These are phyloP conservation scores for Gryon sp. DNA, from an alignment of 1,140 invertebrate species.

Conservation along the genomic window DNA sequence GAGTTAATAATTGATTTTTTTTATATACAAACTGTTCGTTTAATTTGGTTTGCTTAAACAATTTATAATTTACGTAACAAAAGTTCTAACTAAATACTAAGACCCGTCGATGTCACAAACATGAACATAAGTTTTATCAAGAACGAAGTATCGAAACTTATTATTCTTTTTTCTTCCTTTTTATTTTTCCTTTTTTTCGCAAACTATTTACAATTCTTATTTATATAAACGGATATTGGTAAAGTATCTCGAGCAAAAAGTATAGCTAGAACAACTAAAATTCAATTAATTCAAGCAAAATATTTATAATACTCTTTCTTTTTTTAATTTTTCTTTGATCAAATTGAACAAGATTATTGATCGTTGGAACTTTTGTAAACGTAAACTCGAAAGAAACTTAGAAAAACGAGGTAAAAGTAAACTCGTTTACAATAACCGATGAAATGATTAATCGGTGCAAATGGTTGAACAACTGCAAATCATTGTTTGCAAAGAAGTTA, in stretches of 20 bases:
- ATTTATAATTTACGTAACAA: constrained; percentile 42
- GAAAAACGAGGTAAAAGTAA: not conserved
- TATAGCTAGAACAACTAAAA: too few relatives aligned
- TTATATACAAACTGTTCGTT: constrained; percentile 24
- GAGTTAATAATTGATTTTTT: constrained; percentile 43
- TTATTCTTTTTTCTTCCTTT: not conserved
- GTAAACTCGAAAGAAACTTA: too few relatives aligned
- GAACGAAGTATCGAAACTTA: constrained; percentile 10
- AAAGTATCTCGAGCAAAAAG: too few relatives aligned
- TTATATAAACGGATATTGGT: too few relatives aligned
- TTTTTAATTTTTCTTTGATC: too few relatives aligned
- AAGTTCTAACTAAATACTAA: constrained; percentile 31
- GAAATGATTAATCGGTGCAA: constrained; percentile 26
- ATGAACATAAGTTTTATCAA: constrained; percentile 4
- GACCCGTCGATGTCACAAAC: constrained; percentile 12
- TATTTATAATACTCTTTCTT: too few relatives aligned
- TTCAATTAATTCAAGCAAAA: too few relatives aligned
- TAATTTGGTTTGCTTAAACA: constrained; percentile 22
- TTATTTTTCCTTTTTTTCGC: too few relatives aligned
- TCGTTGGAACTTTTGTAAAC: too few relatives aligned
- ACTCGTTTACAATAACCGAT: constrained; percentile 11
- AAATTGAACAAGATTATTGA: too few relatives aligned
- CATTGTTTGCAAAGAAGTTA: constrained; percentile 21
- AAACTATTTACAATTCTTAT: too few relatives aligned
- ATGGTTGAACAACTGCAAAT: constrained; percentile 43